These are phyloP conservation scores for Mirounga angustirostris DNA, from an alignment of 2,113 vertebrate genomes.

Conservation along the genomic window DNA sequence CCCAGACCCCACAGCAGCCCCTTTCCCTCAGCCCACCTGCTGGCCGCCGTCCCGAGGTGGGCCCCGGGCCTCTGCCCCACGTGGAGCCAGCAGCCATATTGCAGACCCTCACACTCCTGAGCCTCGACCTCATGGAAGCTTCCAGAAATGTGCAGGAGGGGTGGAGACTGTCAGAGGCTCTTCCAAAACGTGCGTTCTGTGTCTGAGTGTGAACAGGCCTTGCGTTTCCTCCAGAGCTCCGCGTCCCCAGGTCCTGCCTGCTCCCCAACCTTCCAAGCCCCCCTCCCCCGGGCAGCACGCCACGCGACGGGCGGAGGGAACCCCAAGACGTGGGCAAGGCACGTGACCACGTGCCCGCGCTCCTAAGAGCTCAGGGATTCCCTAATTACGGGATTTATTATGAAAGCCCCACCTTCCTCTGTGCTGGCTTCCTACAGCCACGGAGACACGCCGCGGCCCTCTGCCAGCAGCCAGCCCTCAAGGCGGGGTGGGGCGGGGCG, in stretches of 20 bases:
- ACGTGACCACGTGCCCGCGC: neutral
- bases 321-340: neutral
- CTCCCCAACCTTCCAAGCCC: neutral
- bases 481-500: accelerated
- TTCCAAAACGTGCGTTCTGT: accelerated
- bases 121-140: neutral
- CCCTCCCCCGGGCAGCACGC: neutral
- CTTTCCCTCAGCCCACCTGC: neutral
- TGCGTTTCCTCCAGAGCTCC: too few species aligned
- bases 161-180: neutral
- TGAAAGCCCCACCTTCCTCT: neutral
- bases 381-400: conserved; percentile 56
- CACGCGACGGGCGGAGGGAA: neutral
- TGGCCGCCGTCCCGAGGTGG: neutral
- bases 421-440: neutral
- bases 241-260: neutral
- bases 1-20: neutral
- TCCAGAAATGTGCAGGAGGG: neutral
- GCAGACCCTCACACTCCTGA: neutral
- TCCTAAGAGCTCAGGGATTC: neutral
- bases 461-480: neutral
- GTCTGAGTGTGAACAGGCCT: neutral
- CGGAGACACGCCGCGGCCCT: neutral
- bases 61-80: neutral
- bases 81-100: neutral